These are phyloP conservation scores for Periphyllus acericola DNA, from an alignment of 2,888 invertebrate species.

Conservation along the genomic window DNA sequence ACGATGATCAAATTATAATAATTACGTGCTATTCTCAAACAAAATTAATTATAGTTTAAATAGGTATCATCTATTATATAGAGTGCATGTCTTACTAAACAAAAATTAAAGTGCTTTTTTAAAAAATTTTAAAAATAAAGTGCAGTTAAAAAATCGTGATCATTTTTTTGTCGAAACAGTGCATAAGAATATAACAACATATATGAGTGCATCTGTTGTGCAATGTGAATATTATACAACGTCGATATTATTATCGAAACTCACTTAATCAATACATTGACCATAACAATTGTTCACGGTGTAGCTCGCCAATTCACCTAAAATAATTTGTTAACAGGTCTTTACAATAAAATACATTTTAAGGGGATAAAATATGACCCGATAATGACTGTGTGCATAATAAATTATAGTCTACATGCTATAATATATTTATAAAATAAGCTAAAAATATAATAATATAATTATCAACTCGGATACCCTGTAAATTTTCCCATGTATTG, in stretches of 20 bases:
- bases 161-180: background rate
- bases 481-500: too few relatives aligned
- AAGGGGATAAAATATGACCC: background rate
- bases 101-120: background rate
- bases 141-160: background rate
- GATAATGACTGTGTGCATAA: background rate
- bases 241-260: background rate
- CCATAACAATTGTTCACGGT: background rate
- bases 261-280: slow-evolving; percentile 28
- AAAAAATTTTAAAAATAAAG: background rate
- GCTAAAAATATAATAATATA: too few relatives aligned
- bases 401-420: too few relatives aligned
- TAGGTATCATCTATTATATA: background rate
- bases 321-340: slow-evolving; percentile 17
- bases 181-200: background rate
- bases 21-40: slow-evolving; percentile 4
- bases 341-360: slow-evolving; percentile 9
- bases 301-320: slow-evolving; percentile 34
- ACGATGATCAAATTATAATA: background rate
- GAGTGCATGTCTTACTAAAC: background rate
- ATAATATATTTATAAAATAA: too few relatives aligned
- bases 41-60: background rate
- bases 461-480: too few relatives aligned
- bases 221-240: background rate
- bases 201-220: slow-evolving; percentile 1